phyloP scores from a whole-genome alignment of 92 coral and sea anemone genomes.

The Paramuricea clavata region DNA sequence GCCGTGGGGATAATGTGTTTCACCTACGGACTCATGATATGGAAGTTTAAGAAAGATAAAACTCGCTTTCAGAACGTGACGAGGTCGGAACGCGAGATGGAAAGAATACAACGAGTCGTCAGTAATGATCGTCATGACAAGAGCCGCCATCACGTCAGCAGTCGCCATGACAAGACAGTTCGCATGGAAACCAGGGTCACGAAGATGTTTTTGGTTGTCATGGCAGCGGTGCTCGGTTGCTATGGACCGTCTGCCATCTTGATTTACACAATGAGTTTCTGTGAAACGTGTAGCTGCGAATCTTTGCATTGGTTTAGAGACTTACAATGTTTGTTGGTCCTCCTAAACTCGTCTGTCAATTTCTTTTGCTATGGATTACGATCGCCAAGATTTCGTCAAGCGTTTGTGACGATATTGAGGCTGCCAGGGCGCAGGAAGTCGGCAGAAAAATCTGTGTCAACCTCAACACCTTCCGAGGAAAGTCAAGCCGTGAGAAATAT shows the following conservation, averaged over 20 bases:
- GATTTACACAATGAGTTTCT: conserved; percentile 30
- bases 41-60: not conserved
- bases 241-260: conserved; percentile 18
- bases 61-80: not conserved
- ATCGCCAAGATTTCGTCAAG: conserved; percentile 14
- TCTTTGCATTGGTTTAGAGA: conserved; percentile 23
- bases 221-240: conserved; percentile 28
- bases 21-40: conserved; percentile 34
- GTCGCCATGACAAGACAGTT: not conserved
- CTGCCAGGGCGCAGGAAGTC: not conserved
- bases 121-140: not conserved
- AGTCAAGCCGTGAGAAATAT: not conserved
- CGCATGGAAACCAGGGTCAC: conserved; percentile 19
- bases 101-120: too few species aligned
- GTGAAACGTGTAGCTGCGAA: conserved; percentile 17
- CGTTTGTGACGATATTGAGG: not conserved
- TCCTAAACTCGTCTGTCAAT: not conserved
- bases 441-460: not conserved
- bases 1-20: conserved; percentile 27
- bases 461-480: not conserved
- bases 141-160: not conserved
- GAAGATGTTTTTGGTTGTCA: conserved; percentile 37
- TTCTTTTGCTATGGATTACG: conserved; percentile 21
- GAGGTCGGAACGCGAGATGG: not conserved
- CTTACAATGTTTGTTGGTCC: conserved; percentile 10